Evolutionary conservation across 2,113 vertebrate genomes (phyloP), one percentile per base, ranked within the genome.

Genomic region (Oreamnos americanus): DNA sequence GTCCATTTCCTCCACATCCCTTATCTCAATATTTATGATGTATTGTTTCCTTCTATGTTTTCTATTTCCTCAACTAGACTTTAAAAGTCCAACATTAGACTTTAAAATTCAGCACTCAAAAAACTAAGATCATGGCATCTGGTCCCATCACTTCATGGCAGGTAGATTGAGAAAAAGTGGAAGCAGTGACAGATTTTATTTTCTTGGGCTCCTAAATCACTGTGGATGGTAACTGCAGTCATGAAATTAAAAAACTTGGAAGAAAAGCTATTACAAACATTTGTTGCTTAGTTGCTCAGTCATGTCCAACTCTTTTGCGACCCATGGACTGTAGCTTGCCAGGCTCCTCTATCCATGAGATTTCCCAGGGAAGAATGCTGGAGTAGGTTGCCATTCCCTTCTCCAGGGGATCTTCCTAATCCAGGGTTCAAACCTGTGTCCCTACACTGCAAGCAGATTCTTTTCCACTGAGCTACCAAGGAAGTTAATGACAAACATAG

Each of bases 251-350:
- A 23, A 71, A 21, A 71, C n/a, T 71, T 39, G 67, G 67, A 71
- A 71, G n/a, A 71, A 71, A 71, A 71, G n/a, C 64, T 36, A 12
- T 39, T 71, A 71, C 5, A 71, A 36, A 39, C n/a, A 71, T 23
- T 23, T 71, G 67, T 23, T 3, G n/a, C n/a, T 71, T 71, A 12
- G 10, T 71, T 1, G 19, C n/a, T 71, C n/a, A 6, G 64, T 36
- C 64, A 71, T 21, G 0, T 71, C n/a, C 5, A 0, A 71, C 67
- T 71, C 67, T 39, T 71, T 71, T 12, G n/a, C 0, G 1, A 71
- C 19, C 0, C 67, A 71, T 3, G 67, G n/a, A 71, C n/a, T 71
- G 2, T 6, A 12, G n/a, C 67, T 39, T 71, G 10, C 67, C 67
- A 39, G 67, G n/a, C 10, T 21, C n/a, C 19, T 39, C 67, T 71